Base-by-base conservation (phyloP, 2,113 vertebrate genomes). In the Passer montanus region DNA sequence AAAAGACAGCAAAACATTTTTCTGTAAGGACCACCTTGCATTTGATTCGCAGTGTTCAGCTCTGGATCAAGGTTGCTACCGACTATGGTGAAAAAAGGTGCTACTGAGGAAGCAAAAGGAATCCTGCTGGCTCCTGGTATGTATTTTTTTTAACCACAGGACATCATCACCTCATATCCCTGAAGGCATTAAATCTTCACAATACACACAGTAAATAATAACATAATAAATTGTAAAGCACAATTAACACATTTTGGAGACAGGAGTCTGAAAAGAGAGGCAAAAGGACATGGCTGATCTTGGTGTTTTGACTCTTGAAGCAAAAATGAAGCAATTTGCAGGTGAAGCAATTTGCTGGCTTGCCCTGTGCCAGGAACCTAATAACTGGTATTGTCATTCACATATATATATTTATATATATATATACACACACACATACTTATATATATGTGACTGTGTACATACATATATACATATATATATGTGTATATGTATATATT, bases 1-100 rank as follows among this genome's bases (percentile, higher is more conserved):
- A 16, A 23, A 63, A 82, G 64, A 43, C 1, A 81, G 6, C 6
- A 84, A 84, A 83, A 53, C 11, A 23, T 35, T 19, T 13, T 46
- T 76, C 79, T 27, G 1, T 6, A 49, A 20, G 6, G 39, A 30
- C 7, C 37, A 14, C 0, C 2, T 13, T 15, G 10, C 4, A 26
- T 53, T 17, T 59, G 15, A 59, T 60, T 60, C 46, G 58, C 43
- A n/a, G 22, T 12, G 20, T 31, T 22, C 1, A 58, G 53, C 59
- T 90, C 53, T 55, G 39, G 72, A 88, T 66, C 33, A 37, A 63
- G 11, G 14, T 9, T 83, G 37, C 46, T 80, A 33, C 14, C 46
- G 76, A 33, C 39, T 10, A 9, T 0, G 19, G 55, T 24, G 43
- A 17, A 63, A 68, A 76, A 74, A 87, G 74, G 47, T 14, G 12